Evolutionary conservation across 2,888 invertebrate genomes (phyloP).

Genomic region (Sericinus montela): DNA sequence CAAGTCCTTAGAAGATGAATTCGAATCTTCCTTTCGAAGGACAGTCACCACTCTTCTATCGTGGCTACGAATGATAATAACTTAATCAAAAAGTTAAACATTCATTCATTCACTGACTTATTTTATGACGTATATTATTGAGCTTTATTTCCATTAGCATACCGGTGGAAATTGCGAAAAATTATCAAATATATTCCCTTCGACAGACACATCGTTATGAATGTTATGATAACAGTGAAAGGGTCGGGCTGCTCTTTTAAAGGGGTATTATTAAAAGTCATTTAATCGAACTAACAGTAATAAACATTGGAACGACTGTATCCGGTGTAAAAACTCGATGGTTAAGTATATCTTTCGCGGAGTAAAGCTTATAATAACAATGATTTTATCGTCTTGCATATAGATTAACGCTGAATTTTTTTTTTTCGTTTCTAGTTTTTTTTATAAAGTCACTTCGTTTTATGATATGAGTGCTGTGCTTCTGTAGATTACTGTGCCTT

Average conservation of each 20-base stretch:
- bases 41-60: too few species aligned
- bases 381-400: neutral
- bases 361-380: neutral
- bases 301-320: slow-evolving; percentile 12
- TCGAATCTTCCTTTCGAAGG: too few species aligned
- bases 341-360: neutral
- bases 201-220: slow-evolving; percentile 17
- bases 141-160: neutral
- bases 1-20: too few species aligned
- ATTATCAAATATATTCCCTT: slow-evolving; percentile 9
- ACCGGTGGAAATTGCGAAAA: neutral
- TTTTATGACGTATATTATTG: neutral
- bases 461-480: neutral
- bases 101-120: too few species aligned
- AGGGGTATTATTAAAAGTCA: slow-evolving; percentile 18
- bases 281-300: slow-evolving; percentile 13
- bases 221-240: slow-evolving; percentile 18
- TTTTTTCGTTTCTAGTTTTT: neutral
- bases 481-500: too few species aligned
- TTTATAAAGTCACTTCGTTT: neutral
- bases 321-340: neutral
- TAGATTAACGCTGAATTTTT: neutral
- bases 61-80: too few species aligned
- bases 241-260: slow-evolving; percentile 15
- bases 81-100: too few species aligned